phyloP scores from a whole-genome alignment of 2,888 invertebrate species.

The Zaprionus bogoriensis region DNA sequence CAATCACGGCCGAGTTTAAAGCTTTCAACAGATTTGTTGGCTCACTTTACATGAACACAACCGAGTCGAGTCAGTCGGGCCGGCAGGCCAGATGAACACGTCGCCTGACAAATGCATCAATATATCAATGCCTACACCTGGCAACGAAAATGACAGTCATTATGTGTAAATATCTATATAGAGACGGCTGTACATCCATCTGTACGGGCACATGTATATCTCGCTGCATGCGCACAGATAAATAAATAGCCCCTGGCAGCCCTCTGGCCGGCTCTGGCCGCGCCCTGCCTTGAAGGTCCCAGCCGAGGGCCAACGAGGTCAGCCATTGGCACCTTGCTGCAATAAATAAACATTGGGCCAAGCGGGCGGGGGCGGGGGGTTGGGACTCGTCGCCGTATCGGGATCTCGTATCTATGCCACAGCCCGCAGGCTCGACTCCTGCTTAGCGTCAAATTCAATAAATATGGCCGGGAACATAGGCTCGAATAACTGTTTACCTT shows the following conservation, averaged over 20 bases:
- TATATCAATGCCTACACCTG: conserved; percentile 76
- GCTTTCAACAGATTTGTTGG: conserved; percentile 44
- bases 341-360: conserved; percentile 68
- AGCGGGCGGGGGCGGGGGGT: no score
- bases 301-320: conserved; percentile 54
- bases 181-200: no score
- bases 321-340: conserved; percentile 67
- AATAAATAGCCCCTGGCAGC: conserved; percentile 57
- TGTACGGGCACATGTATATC: conserved; percentile 4
- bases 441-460: conserved; percentile 62
- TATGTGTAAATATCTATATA: conserved; percentile 57
- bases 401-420: conserved; percentile 20
- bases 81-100: conserved; percentile 50
- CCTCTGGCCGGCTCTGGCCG: conserved; percentile 13
- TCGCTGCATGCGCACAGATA: conserved; percentile 18
- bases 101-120: conserved; percentile 64
- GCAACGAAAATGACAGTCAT: conserved; percentile 71
- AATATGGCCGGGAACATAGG: conserved; percentile 58
- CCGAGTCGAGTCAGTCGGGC: background rate
- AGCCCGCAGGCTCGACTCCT: conserved; percentile 37
- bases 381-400: conserved; percentile 16
- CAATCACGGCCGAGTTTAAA: conserved; percentile 62
- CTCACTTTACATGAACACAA: conserved; percentile 30
- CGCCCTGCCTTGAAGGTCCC: conserved; percentile 10
- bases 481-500: conserved; percentile 32